Evolutionary conservation across 2,113 vertebrate genomes (phyloP).

Genomic region (Promerops cafer): DNA sequence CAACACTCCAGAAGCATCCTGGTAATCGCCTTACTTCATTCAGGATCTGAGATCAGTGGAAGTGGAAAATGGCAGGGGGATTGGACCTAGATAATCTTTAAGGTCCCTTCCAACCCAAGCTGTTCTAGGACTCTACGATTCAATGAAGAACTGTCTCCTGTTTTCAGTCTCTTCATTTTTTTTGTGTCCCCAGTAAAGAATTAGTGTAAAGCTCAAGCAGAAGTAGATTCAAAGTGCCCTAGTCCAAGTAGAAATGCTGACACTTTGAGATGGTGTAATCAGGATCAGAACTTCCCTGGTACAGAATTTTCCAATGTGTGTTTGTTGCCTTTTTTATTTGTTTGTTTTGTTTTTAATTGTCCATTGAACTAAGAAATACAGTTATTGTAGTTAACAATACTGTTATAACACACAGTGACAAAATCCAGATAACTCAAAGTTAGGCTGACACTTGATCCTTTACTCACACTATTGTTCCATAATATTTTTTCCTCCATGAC

Average conservation of each 20-base stretch:
- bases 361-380: conserved; percentile 3
- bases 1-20: neutral
- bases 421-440: conserved; percentile 46
- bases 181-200: neutral
- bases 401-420: conserved; percentile 40
- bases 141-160: neutral
- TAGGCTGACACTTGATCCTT: conserved; percentile 60
- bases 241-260: neutral
- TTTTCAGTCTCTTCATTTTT: neutral
- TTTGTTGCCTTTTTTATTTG: neutral
- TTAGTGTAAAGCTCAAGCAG: neutral
- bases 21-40: neutral
- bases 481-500: conserved; percentile 66
- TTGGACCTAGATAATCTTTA: neutral
- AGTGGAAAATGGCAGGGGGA: neutral
- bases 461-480: conserved; percentile 62
- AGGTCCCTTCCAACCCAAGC: neutral
- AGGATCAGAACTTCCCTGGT: neutral
- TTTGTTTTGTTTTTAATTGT: neutral
- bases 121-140: accelerated
- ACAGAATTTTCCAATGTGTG: neutral
- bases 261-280: neutral
- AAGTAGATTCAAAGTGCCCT: neutral
- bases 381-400: conserved; percentile 42
- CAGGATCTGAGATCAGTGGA: neutral